phyloP scores from a whole-genome alignment of 2,113 vertebrate species.

The Embiotoca jacksoni region DNA sequence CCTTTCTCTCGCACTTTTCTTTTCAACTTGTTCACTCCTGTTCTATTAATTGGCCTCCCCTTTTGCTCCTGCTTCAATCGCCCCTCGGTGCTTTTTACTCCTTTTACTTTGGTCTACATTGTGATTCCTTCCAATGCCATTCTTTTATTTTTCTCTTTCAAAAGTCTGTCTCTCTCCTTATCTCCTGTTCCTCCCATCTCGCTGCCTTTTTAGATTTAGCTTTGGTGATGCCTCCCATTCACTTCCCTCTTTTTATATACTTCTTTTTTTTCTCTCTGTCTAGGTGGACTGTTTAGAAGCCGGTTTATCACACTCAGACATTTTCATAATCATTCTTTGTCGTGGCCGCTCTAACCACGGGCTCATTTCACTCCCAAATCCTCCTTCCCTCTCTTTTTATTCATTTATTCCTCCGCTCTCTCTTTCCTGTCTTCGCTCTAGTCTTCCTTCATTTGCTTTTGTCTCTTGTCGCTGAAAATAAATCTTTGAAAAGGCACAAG shows the following conservation, averaged over 20 bases:
- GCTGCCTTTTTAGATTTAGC: too few species aligned
- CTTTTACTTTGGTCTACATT: too few species aligned
- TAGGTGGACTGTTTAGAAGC: constrained; percentile 7
- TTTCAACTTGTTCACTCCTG: neutral
- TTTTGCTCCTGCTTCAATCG: constrained; percentile 1
- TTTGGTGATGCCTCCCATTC: neutral
- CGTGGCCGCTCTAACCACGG: constrained; percentile 17
- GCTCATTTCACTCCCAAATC: constrained; percentile 43
- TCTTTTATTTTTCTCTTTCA: neutral
- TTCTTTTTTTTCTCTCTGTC: neutral
- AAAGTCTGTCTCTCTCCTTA: neutral
- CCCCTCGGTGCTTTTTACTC: neutral
- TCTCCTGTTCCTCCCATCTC: neutral
- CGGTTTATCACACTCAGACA: constrained; percentile 40
- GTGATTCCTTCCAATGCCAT: neutral
- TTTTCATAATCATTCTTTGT: constrained; percentile 44
- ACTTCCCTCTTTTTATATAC: neutral
- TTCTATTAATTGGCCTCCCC: neutral
- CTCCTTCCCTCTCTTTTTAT: constrained; percentile 11
- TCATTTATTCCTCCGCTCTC: constrained; percentile 5
- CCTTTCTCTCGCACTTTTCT: too few species aligned
- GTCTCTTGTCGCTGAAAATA: constrained; percentile 14
- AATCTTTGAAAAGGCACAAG: constrained; percentile 20
- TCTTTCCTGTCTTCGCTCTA: constrained; percentile 17
- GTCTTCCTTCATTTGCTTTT: constrained; percentile 29